A percentile compares a stretch with the other conserved stretches of the same genome.
These are phyloP conservation scores for Gouania willdenowi DNA, from an alignment of 2,797 vertebrate genomes.

Conservation along the genomic window DNA sequence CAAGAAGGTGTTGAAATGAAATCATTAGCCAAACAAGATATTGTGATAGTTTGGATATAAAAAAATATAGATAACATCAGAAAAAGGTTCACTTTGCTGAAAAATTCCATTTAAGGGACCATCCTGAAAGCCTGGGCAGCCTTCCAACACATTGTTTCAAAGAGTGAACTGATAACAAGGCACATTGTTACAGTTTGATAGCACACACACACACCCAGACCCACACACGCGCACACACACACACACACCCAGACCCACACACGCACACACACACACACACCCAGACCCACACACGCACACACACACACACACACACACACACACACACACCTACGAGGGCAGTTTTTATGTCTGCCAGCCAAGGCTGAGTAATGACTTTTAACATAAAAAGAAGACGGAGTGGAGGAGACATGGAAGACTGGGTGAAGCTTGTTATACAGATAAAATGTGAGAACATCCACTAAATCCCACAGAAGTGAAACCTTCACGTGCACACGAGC, in stretches of 20 bases:
- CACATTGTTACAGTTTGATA: slow-evolving; percentile 5
- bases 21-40: too few relatives aligned
- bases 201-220: slow-evolving; percentile 8
- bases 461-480: slow-evolving; percentile 1
- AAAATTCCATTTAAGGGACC: too few relatives aligned
- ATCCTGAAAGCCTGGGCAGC: too few relatives aligned
- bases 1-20: background rate
- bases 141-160: slow-evolving; percentile 9
- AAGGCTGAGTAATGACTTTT: slow-evolving; percentile 18
- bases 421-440: slow-evolving; percentile 6
- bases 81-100: background rate
- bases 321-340: slow-evolving; percentile 3
- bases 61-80: too few relatives aligned
- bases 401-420: slow-evolving; percentile 2
- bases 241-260: background rate
- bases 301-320: background rate
- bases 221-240: too few relatives aligned
- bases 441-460: slow-evolving; percentile 15
- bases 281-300: slow-evolving; percentile 8
- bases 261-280: slow-evolving; percentile 1
- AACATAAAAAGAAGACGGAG: slow-evolving; percentile 1
- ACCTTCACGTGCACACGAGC: slow-evolving; percentile 7
- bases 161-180: slow-evolving; percentile 19
- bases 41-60: too few relatives aligned
- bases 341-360: slow-evolving; percentile 23